Conservation (phyloP, 1,140 invertebrate species). For the Araneus ventricosus region DNA sequence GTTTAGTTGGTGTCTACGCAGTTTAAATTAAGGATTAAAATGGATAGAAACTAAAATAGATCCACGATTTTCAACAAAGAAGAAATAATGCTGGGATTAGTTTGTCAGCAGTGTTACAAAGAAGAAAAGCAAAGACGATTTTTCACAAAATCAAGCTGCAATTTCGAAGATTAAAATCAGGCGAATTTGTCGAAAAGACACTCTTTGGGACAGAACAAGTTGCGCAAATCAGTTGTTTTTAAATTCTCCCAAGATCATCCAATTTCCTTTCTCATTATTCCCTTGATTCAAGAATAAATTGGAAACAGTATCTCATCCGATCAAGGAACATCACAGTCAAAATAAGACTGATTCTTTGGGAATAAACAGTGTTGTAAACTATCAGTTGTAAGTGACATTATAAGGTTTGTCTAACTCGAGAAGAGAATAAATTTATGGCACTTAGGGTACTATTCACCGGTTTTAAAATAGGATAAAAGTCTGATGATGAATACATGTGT, state of each 20-base stretch:
- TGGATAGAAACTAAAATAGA: neutral
- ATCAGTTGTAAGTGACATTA: neutral
- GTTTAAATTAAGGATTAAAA: neutral
- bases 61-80: neutral
- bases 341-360: neutral
- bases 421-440: neutral
- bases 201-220: neutral
- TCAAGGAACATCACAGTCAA: neutral
- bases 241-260: constrained; percentile 14
- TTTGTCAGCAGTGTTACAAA: neutral
- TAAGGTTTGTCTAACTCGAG: neutral
- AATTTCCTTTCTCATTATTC: constrained; percentile 35
- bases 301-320: neutral
- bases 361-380: neutral
- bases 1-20: neutral
- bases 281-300: constrained; percentile 21
- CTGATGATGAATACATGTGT: no score
- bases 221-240: neutral
- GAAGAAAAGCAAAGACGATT: neutral
- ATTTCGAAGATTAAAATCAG: neutral
- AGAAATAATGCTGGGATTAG: neutral
- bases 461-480: no score
- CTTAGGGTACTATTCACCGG: no score
- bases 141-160: neutral
- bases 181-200: neutral